Base-by-base conservation (phyloP, 2,113 vertebrate species). In the Rhodinocichla rosea region DNA sequence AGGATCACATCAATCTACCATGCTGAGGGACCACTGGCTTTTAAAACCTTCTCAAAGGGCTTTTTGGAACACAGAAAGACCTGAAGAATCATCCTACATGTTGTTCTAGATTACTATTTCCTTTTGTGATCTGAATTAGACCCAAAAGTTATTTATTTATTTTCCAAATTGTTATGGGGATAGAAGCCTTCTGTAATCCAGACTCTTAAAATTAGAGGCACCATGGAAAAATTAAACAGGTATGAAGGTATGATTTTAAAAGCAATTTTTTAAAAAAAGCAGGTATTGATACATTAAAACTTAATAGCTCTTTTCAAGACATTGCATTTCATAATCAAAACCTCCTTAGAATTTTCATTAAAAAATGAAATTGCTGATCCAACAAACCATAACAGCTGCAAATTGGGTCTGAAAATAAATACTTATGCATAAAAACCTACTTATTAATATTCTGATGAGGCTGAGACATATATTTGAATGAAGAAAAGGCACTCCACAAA, bases 321-420 rank as follows among this genome's bases (percentile, higher is more conserved):
- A 86, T 28, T 95, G 80, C 59, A 56, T 94, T 96, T 95, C 89
- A 86, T 94, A 96, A 96, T 94, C 74, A 94, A 97, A 96, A 75
- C 50, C 74, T 91, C 74, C 85, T 91, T 56, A 93, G 49, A 95
- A 96, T 94, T 97, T 95, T 95, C 95, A 97, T 97, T 97, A 37
- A 91, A 92, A 96, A 94, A 96, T 92, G 73, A 91, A 97, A 94
- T 91, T 2, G 6, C 56, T 96, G 94, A 96, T 97, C 95, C 95
- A 95, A 88, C 75, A 97, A 96, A 89, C 92, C 90, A 74, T 93
- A 95, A 92, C 95, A 95, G 83, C 55, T 4, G 3, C 71, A 97
- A 95, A 97, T 93, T 95, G 23, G 50, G 91, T 94, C 83, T 97
- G 89, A 87, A 97, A 96, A 95, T 83, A 97, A 97, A 97, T 95